Conservation (phyloP, 2,888 invertebrate species). For the Leptothorax acervorum region DNA sequence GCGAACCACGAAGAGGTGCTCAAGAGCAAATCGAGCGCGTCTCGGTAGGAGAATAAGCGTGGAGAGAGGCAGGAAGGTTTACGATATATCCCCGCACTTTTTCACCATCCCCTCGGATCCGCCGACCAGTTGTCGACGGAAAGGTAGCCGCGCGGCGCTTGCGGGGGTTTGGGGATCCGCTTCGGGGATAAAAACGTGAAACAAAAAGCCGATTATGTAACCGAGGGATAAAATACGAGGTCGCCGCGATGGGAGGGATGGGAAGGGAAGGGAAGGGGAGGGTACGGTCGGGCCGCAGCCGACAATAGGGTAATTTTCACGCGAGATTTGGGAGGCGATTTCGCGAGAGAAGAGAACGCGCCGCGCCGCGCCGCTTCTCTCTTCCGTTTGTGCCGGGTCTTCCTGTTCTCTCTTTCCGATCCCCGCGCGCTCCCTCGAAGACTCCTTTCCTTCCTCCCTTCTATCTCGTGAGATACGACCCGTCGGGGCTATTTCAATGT, state of each 20-base stretch:
- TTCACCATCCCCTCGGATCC: slow-evolving; percentile 51
- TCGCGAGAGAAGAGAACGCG: slow-evolving; percentile 76
- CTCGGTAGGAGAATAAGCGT: slow-evolving; percentile 31
- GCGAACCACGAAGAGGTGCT: slow-evolving; percentile 70
- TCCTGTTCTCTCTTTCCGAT: slow-evolving; percentile 43
- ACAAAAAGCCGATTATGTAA: slow-evolving; percentile 85
- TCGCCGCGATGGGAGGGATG: slow-evolving; percentile 51
- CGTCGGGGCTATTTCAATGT: slow-evolving; percentile 84
- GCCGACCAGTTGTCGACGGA: slow-evolving; percentile 27
- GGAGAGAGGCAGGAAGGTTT: slow-evolving; percentile 61
- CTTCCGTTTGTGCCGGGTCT: slow-evolving; percentile 33
- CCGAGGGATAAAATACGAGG: slow-evolving; percentile 84
- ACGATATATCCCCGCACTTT: slow-evolving; percentile 72
- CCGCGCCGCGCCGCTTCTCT: slow-evolving; percentile 52
- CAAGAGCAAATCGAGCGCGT: slow-evolving; percentile 76
- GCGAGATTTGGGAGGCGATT: slow-evolving; percentile 85
- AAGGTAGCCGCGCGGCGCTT: slow-evolving; percentile 56
- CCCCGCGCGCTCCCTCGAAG: slow-evolving; percentile 41
- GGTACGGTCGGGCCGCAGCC: slow-evolving; percentile 59
- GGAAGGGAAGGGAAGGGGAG: slow-evolving; percentile 54
- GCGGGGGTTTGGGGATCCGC: slow-evolving; percentile 68
- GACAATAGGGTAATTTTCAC: slow-evolving; percentile 86
- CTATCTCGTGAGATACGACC: slow-evolving; percentile 80
- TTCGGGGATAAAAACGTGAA: slow-evolving; percentile 82
- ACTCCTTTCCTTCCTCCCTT: slow-evolving; percentile 48